phyloP scores from a whole-genome alignment of 2,797 vertebrate genomes.

The Pangasius larnaudii region DNA sequence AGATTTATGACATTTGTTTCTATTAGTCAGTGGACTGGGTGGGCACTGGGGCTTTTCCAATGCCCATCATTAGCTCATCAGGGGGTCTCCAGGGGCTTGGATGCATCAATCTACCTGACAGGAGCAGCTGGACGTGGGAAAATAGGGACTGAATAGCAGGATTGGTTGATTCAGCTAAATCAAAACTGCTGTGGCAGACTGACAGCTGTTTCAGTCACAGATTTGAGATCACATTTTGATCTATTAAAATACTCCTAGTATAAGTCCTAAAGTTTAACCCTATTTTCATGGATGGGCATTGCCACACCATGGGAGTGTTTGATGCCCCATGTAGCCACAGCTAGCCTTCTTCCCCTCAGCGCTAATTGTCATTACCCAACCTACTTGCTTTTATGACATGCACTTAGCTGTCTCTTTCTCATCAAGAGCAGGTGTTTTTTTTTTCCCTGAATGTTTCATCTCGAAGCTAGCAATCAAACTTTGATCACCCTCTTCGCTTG shows the following conservation, averaged over 20 bases:
- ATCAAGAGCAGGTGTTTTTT: conserved; percentile 35
- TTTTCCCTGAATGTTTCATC: conserved; percentile 27
- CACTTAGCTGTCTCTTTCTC: conserved; percentile 33
- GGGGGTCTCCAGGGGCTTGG: conserved; percentile 31
- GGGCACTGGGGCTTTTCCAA: conserved; percentile 37
- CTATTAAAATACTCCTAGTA: neutral
- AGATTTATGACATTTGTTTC: conserved; percentile 51
- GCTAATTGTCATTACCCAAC: conserved; percentile 30
- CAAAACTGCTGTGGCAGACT: neutral
- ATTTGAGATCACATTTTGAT: conserved; percentile 20
- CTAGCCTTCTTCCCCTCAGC: neutral
- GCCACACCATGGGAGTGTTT: neutral
- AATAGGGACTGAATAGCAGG: conserved; percentile 37
- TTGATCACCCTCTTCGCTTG: conserved; percentile 48
- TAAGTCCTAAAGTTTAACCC: neutral
- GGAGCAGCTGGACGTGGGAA: conserved; percentile 44
- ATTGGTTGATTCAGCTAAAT: conserved; percentile 40
- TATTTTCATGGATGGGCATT: conserved; percentile 13
- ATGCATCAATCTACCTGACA: conserved; percentile 59
- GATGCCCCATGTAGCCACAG: neutral
- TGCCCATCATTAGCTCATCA: conserved; percentile 57
- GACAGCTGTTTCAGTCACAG: conserved; percentile 6
- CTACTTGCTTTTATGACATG: conserved; percentile 16
- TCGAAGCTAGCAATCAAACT: conserved; percentile 51
- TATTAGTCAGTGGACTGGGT: conserved; percentile 30